Evolutionary conservation across 2,797 vertebrate genomes (phyloP).

Genomic region (Pseudomugil tenellus): DNA sequence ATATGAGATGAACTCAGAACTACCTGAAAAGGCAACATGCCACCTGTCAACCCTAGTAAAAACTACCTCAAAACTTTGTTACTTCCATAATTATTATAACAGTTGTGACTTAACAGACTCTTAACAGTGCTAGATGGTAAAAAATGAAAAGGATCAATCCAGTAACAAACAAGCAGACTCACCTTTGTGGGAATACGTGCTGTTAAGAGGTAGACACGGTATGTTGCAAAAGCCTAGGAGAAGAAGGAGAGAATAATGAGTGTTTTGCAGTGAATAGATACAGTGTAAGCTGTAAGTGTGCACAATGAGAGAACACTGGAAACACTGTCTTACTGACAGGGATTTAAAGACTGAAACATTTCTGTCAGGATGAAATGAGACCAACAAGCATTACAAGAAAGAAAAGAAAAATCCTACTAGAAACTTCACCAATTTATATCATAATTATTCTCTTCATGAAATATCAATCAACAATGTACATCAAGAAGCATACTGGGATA

Average conservation of each 20-base stretch:
- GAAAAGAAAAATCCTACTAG: neutral
- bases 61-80: neutral
- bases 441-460: neutral
- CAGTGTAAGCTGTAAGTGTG: conserved; percentile 29
- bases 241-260: conserved; percentile 57
- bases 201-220: conserved; percentile 90
- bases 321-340: conserved; percentile 45
- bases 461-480: neutral
- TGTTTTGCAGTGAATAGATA: conserved; percentile 49
- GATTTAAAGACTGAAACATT: conserved; percentile 47
- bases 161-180: neutral
- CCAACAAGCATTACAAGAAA: conserved; percentile 1
- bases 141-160: neutral
- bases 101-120: neutral
- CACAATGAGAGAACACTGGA: conserved; percentile 41
- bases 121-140: neutral
- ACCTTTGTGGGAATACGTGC: conserved; percentile 94
- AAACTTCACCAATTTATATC: neutral
- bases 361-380: conserved; percentile 6
- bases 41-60: neutral
- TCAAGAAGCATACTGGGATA: neutral
- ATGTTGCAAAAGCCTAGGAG: conserved; percentile 88
- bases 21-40: neutral
- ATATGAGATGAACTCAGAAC: neutral
- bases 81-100: too few relatives aligned